Evolutionary conservation across 2,113 vertebrate species (phyloP).

Genomic region (Polypterus bichir): DNA sequence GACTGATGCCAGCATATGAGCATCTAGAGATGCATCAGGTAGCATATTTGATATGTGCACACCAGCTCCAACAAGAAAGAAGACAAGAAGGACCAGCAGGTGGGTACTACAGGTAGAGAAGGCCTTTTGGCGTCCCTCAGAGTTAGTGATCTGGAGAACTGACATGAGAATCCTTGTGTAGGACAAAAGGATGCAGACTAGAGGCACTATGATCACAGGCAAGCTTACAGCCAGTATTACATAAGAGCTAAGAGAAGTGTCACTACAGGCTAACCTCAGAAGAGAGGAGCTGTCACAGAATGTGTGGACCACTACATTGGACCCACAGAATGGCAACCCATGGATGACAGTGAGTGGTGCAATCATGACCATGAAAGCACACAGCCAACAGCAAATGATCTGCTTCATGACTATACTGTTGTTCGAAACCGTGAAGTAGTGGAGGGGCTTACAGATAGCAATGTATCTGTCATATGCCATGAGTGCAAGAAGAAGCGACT

Average conservation of each 20-base stretch:
- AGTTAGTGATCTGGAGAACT: constrained; percentile 21
- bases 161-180: constrained; percentile 21
- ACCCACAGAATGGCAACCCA: constrained; percentile 20
- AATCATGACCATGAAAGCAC: constrained; percentile 18
- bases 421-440: constrained; percentile 25
- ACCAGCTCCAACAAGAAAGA: constrained; percentile 3
- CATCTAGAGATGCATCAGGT: no score
- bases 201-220: constrained; percentile 17
- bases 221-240: constrained; percentile 10
- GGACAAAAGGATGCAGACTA: constrained; percentile 23
- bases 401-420: constrained; percentile 19
- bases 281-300: constrained; percentile 28
- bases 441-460: not conserved
- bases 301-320: constrained; percentile 24
- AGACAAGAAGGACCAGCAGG: constrained; percentile 26
- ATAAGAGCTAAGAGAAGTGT: constrained; percentile 15
- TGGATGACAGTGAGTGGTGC: constrained; percentile 17
- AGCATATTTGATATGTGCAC: no score
- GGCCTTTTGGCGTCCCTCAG: constrained; percentile 22
- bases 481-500: constrained; percentile 21
- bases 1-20: no score
- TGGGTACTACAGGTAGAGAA: constrained; percentile 28
- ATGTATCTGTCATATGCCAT: no score
- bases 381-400: constrained; percentile 25
- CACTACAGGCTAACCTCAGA: constrained; percentile 26